Base-by-base conservation (phyloP, 2,113 vertebrate species). In the Tupaia chinensis region DNA sequence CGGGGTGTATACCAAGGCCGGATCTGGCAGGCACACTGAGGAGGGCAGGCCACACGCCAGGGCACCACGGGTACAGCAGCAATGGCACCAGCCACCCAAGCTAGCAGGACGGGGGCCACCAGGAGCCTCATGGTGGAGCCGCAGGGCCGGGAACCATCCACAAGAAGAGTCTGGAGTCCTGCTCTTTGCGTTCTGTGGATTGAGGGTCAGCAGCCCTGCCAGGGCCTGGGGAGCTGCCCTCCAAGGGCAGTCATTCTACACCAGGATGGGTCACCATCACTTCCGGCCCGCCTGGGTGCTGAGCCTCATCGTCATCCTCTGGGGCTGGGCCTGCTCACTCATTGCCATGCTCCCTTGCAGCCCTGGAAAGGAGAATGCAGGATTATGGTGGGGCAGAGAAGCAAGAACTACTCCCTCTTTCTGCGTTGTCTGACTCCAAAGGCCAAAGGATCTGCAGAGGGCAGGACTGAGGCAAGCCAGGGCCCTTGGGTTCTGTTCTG, bases 1-100 rank as follows among this genome's bases (percentile, higher is more conserved):
- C 99, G 99, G 1, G 99, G 99, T 0, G 99, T 99, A 94, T 99
- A 99, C 99, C 99, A 99, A 0, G 99, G 99, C 91, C 99, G 98
- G 98, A 99, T 99, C 98, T 99, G 99, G 98, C 99, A 99, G 82
- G 99, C 95, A 7, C 99, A 99, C 89, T 98, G 98, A 2, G 70
- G 94, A 0, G 99, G 99, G 77, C 99, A 99, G 80, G 98, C 96
- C 61, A 99, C 99, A 3, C 96, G 98, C 99, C 99, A 99, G 94
- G 99, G 99, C 27, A 99, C 98, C 25, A 99, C 97, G 3, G 99
- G 99, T 85, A 99, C 97, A 5, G 98, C 98, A 0, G 99, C 95
- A 65, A 97, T 93, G 5, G 98, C 97, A 11, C 96, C 93, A 44
- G 98, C 98, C 97, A 97, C 97, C 81, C 98, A 99, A 72, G 99